Evolutionary conservation across 2,797 vertebrate genomes (phyloP).

Genomic region (Caiman crocodilus): DNA sequence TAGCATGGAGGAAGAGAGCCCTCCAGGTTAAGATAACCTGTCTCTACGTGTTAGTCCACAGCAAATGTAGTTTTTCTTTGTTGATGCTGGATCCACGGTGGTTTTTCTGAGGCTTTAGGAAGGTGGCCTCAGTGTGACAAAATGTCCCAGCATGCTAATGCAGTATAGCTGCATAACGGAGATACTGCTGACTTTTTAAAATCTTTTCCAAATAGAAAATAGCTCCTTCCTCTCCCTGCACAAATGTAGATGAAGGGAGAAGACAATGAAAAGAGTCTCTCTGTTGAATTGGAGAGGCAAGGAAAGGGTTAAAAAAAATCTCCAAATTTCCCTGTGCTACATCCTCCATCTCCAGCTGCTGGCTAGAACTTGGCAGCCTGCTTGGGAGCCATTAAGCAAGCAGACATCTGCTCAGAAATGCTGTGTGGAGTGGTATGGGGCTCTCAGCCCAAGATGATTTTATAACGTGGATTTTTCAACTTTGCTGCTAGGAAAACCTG

Average conservation of each 20-base stretch:
- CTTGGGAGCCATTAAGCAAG: background rate
- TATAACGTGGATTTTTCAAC: background rate
- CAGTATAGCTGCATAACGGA: background rate
- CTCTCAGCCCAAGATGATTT: background rate
- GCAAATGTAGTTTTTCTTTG: too few species aligned
- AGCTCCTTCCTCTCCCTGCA: background rate
- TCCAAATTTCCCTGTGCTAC: background rate
- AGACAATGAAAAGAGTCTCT: background rate
- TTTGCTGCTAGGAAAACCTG: background rate
- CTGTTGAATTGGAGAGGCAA: background rate
- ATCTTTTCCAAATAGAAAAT: background rate
- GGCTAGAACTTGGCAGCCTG: background rate
- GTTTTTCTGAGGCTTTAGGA: background rate
- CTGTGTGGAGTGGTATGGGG: background rate
- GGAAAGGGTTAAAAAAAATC: background rate
- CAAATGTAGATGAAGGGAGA: background rate
- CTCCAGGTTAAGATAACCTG: too few species aligned
- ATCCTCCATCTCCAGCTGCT: background rate
- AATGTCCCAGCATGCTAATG: background rate
- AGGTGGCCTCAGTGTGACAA: too few species aligned
- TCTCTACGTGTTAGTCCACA: too few species aligned
- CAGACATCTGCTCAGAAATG: background rate
- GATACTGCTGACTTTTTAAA: background rate
- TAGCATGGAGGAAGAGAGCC: too few species aligned
- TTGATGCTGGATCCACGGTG: background rate